Conservation (phyloP, 2,113 vertebrate species). For the Thinocorus orbignyianus region DNA sequence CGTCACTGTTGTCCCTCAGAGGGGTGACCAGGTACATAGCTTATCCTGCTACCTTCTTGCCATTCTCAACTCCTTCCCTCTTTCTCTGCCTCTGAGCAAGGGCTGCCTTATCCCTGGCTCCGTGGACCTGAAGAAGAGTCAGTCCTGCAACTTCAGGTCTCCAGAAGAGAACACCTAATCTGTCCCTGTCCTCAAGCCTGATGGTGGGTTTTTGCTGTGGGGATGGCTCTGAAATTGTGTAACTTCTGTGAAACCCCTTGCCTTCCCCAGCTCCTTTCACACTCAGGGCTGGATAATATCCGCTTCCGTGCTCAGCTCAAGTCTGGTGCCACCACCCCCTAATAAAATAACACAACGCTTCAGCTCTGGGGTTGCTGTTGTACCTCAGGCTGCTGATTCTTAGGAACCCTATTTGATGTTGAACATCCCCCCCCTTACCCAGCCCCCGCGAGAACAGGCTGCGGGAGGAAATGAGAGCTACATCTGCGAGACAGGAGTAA, state of each 20-base stretch:
- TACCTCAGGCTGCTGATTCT: background rate
- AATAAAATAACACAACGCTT: background rate
- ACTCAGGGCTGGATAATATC: background rate
- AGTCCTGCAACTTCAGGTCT: background rate
- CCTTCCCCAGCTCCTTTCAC: background rate
- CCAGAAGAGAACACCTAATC: background rate
- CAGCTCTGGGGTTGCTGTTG: background rate
- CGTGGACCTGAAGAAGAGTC: background rate
- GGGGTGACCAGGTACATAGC: background rate
- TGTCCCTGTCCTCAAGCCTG: background rate
- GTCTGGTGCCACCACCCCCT: fast-evolving
- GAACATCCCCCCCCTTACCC: background rate
- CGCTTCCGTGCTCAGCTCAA: no score
- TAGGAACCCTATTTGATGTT: background rate
- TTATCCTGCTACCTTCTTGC: background rate
- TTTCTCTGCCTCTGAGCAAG: background rate
- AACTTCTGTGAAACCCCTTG: background rate
- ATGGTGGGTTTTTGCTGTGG: background rate
- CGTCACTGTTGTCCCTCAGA: background rate
- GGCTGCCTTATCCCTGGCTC: background rate
- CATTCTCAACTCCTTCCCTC: background rate
- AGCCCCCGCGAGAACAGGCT: background rate
- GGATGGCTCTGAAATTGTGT: background rate
- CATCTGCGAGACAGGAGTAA: fast-evolving
- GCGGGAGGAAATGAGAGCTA: background rate